These are phyloP conservation scores for Coregonus ussuriensis DNA, from an alignment of 2,797 vertebrate species.

Conservation along the genomic window DNA sequence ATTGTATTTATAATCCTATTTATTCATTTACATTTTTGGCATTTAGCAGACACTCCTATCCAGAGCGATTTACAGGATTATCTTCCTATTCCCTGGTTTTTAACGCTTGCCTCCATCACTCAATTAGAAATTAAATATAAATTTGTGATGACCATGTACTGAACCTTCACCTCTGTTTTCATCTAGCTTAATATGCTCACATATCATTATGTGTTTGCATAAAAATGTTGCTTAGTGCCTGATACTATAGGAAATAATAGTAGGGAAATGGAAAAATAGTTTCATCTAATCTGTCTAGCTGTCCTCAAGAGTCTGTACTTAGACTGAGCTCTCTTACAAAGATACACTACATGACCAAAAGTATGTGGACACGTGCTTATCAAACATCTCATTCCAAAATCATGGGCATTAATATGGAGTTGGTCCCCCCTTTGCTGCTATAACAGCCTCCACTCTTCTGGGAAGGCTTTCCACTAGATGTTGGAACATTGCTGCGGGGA, in stretches of 20 bases:
- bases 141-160: conserved; percentile 80
- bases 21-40: neutral
- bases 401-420: too few species aligned
- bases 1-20: neutral
- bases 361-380: too few species aligned
- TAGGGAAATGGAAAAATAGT: conserved; percentile 28
- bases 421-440: too few species aligned
- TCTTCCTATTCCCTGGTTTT: conserved; percentile 24
- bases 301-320: conserved; percentile 14
- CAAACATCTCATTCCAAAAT: too few species aligned
- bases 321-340: conserved; percentile 24
- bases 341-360: neutral
- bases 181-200: conserved; percentile 74
- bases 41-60: too few species aligned
- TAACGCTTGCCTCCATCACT: conserved; percentile 37
- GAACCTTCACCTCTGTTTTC: conserved; percentile 83
- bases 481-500: too few species aligned
- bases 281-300: conserved; percentile 15
- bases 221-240: conserved; percentile 24
- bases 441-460: too few species aligned
- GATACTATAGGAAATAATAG: conserved; percentile 34
- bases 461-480: too few species aligned
- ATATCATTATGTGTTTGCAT: conserved; percentile 43
- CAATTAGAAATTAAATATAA: conserved; percentile 40
- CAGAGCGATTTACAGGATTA: too few species aligned